phyloP scores from a whole-genome alignment of 2,888 invertebrate species.

The Lepas anatifera region DNA sequence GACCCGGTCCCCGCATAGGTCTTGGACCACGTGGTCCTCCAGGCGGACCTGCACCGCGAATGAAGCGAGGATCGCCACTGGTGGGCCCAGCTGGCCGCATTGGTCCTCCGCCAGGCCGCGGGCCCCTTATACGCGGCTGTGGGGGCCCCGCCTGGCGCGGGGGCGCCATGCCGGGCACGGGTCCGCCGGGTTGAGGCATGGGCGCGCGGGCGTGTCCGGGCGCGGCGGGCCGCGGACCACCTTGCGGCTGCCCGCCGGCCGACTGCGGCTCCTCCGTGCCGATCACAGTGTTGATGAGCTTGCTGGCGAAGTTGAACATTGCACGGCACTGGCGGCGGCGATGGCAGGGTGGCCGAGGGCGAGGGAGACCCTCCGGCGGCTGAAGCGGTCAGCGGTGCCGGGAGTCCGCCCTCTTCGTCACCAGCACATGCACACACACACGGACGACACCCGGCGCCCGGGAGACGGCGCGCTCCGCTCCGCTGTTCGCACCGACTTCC shows the following conservation, averaged over 20 bases:
- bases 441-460: neutral
- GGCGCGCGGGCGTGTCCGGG: neutral
- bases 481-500: neutral
- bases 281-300: conserved; percentile 38
- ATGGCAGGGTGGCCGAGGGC: neutral
- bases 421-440: neutral
- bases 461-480: neutral
- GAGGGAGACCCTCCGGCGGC: too few relatives aligned
- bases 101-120: neutral
- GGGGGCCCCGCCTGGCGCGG: conserved; percentile 24
- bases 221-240: too few relatives aligned
- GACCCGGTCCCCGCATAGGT: neutral
- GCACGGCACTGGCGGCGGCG: conserved; percentile 20
- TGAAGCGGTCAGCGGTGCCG: too few relatives aligned
- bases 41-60: neutral
- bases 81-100: neutral
- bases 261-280: conserved; percentile 31
- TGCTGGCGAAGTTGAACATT: conserved; percentile 38
- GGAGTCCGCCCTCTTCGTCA: too few relatives aligned
- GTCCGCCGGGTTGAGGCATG: conserved; percentile 5
- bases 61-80: neutral
- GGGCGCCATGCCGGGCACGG: conserved; percentile 14
- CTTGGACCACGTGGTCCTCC: neutral
- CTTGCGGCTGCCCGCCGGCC: neutral
- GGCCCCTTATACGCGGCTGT: neutral